Conservation (phyloP, 2,113 vertebrate species). For the Pomatostomus ruficeps region DNA sequence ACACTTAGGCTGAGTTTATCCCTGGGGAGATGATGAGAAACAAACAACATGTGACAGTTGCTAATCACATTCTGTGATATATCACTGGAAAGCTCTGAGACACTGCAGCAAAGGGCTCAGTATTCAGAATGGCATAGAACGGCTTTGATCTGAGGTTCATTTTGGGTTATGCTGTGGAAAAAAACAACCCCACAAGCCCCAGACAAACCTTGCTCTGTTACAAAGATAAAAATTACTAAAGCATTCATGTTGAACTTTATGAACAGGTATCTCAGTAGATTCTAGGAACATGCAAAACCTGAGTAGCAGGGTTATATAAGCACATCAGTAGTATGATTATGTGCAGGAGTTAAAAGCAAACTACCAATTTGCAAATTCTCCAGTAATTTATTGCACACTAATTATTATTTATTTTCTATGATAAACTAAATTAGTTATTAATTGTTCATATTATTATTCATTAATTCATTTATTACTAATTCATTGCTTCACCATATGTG, state of each 20-base stretch:
- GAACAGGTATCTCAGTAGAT: not conserved
- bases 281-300: not conserved
- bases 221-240: not conserved
- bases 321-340: not conserved
- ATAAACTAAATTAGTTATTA: not conserved
- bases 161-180: not conserved
- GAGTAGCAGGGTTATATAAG: not conserved
- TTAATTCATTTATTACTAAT: not conserved
- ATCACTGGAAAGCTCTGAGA: not conserved
- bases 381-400: not conserved
- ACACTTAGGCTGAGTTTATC: not conserved
- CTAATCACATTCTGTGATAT: not conserved
- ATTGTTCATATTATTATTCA: not conserved
- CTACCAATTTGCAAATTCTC: not conserved
- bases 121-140: not conserved
- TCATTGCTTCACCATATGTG: not conserved
- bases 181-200: not conserved
- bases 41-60: not conserved
- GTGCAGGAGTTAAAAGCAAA: not conserved
- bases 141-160: conserved; percentile 34
- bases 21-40: conserved; percentile 16
- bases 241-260: not conserved
- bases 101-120: not conserved
- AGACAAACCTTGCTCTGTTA: not conserved
- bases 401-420: not conserved